phyloP scores from a whole-genome alignment of 2,113 vertebrate genomes.

The Rhegmatorhina hoffmannsi region DNA sequence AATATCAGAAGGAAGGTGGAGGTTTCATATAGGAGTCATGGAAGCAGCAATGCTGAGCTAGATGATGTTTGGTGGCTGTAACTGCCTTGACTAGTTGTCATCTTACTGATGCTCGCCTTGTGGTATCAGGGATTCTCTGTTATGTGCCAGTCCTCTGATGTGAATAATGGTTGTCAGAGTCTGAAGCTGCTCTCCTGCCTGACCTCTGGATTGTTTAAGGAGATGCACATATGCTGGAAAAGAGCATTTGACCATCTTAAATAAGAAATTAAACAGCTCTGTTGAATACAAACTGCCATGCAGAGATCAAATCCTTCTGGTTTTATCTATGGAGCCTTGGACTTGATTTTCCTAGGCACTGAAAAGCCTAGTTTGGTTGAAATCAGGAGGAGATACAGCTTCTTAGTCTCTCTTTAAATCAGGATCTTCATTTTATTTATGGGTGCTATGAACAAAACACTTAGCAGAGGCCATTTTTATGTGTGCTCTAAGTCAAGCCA shows the following conservation, averaged over 20 bases:
- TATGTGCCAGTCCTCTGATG: neutral
- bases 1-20: neutral
- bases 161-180: neutral
- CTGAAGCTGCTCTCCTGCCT: neutral
- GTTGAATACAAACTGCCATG: neutral
- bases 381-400: conserved; percentile 25
- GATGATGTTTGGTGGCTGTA: neutral
- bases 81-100: neutral
- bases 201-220: neutral
- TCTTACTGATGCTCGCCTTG: accelerated
- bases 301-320: neutral
- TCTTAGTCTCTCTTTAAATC: conserved; percentile 47
- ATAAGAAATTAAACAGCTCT: neutral
- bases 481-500: conserved; percentile 59
- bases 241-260: neutral
- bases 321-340: neutral
- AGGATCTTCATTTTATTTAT: conserved; percentile 60
- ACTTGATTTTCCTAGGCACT: neutral
- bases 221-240: neutral
- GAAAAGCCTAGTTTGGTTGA: conserved; percentile 8
- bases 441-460: conserved; percentile 30
- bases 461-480: conserved; percentile 50
- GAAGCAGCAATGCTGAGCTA: neutral
- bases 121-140: neutral
- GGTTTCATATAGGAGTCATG: neutral